Base-by-base conservation (phyloP, 2,888 invertebrate species). In the Brachyptera risi region DNA sequence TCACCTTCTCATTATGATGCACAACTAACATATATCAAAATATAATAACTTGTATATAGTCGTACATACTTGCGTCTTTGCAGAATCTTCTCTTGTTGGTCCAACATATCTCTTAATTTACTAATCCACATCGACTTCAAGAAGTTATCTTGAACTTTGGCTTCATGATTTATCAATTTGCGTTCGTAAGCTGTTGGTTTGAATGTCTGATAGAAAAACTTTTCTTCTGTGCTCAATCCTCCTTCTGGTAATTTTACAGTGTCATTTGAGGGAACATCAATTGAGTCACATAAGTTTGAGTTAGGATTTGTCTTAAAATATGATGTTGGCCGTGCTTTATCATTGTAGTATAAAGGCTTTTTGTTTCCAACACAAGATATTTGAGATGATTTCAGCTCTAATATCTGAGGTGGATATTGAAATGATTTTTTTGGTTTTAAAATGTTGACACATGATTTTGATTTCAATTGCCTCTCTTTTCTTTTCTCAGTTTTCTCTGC, bases 51-150 rank as follows among this genome's bases (percentile, higher is more conserved):
- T 15, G 7, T 5, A 27, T 5, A 27, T 1, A 17, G 7, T 27
- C n/a, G 37, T 42, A 37, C 19, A 76, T 73, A 86, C 86, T 80
- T 82, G 71, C 80, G 79, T 62, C 79, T 81, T 69, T 86, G 85
- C 58, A 86, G 69, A 64, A 80, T 78, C 67, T 77, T 78, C 50
- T 83, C 80, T 68, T 82, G 80, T 56, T 75, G 77, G 3, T 69
- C 75, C 47, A 85, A 69, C 63, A 83, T 70, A 24, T 82, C 79
- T 70, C 78, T 82, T 17, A 82, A 76, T 70, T 82, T 83, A 63
- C 78, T 78, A 63, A 83, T 68, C 72, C 83, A 81, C 27, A 78
- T 67, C 17, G 61, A 58, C 31, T 56, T 60, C 31, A 61, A 26
- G 5, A 58, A 49, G 17, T 27, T 54, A n/a, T 59, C 47, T 11